Evolutionary conservation across 2,888 invertebrate species (phyloP).

Genomic region (Muschampia plurimacula): DNA sequence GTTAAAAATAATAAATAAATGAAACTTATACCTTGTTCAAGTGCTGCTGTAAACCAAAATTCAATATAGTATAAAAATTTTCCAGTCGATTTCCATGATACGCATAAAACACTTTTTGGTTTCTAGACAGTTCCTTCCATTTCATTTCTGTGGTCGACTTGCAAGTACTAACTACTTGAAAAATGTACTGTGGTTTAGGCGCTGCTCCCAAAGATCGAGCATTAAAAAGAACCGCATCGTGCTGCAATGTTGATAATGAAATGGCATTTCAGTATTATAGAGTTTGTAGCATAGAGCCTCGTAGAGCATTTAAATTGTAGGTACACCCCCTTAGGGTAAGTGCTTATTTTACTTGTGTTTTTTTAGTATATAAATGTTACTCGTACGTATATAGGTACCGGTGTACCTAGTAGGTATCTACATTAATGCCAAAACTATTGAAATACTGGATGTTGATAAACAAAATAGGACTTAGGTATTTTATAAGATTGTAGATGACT

Average conservation of each 20-base stretch:
- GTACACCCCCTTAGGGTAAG: no score
- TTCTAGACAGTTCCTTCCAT: slow-evolving; percentile 85
- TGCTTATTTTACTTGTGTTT: no score
- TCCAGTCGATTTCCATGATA: slow-evolving; percentile 93
- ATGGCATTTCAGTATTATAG: background rate
- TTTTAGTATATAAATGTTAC: no score
- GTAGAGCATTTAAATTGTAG: no score
- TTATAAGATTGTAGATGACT: background rate
- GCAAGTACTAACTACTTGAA: slow-evolving; percentile 86
- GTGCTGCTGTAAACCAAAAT: slow-evolving; percentile 91
- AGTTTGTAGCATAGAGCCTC: background rate
- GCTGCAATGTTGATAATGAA: slow-evolving; percentile 66
- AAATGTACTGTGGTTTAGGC: slow-evolving; percentile 88
- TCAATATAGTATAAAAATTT: slow-evolving; percentile 92
- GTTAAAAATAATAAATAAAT: background rate
- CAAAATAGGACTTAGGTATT: background rate
- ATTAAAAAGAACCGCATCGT: slow-evolving; percentile 82
- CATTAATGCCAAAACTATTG: no score
- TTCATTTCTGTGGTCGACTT: slow-evolving; percentile 85
- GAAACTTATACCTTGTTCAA: slow-evolving; percentile 84
- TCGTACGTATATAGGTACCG: no score
- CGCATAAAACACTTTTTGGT: slow-evolving; percentile 87
- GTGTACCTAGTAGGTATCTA: no score
- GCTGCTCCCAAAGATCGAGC: slow-evolving; percentile 74
- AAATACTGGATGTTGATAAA: background rate